These are phyloP conservation scores for Phenganax stokvisi DNA, from an alignment of 92 coral and sea anemone genomes.

Conservation along the genomic window DNA sequence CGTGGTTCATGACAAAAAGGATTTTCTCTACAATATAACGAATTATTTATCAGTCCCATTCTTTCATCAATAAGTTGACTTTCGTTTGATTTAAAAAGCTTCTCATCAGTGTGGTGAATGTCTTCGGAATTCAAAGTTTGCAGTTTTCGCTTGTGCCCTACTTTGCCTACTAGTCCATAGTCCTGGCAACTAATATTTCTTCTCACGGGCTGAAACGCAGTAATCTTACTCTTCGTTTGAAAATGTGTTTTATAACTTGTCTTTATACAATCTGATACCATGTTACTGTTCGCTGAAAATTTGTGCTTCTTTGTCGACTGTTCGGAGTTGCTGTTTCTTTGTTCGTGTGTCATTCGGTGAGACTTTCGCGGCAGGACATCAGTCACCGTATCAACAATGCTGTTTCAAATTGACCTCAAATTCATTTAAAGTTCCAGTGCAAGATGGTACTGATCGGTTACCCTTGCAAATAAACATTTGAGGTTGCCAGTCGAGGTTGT, in stretches of 20 bases:
- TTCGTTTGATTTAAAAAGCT: slow-evolving; percentile 20
- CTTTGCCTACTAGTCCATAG: neutral
- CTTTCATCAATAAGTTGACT: neutral
- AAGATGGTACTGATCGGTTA: neutral
- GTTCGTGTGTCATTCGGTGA: slow-evolving; percentile 33
- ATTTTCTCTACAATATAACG: neutral
- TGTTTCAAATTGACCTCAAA: neutral
- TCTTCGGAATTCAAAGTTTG: neutral
- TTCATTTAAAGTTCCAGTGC: neutral
- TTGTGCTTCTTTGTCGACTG: slow-evolving; percentile 17
- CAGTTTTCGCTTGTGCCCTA: neutral
- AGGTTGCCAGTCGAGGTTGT: neutral
- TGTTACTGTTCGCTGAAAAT: neutral
- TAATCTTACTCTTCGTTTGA: neutral
- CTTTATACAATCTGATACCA: neutral
- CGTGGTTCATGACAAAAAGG: neutral
- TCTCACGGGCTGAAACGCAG: neutral
- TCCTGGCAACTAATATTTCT: neutral
- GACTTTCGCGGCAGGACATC: slow-evolving; percentile 6
- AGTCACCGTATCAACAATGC: neutral
- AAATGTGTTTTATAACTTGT: neutral
- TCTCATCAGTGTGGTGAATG: neutral
- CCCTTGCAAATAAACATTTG: neutral
- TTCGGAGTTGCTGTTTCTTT: neutral
- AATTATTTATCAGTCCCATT: neutral